Percentiles rank a stretch among this genome's conserved stretches.
Evolutionary conservation across 2,888 invertebrate genomes (phyloP).

Genomic region (Sussaba pulchella): DNA sequence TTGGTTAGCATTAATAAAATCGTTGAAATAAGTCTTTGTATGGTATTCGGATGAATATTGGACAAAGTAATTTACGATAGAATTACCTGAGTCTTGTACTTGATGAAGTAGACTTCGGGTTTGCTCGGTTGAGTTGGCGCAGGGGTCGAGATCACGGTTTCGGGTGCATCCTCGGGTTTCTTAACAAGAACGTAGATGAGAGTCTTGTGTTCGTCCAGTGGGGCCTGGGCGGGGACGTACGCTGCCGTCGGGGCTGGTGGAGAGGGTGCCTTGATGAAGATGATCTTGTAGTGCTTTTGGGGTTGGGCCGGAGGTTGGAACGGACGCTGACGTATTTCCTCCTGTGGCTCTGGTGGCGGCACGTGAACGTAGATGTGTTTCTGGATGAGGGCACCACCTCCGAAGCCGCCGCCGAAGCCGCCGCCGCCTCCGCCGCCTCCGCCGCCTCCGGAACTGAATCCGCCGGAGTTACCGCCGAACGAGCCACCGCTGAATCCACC

Average conservation of each 20-base stretch:
- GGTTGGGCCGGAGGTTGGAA: conserved; percentile 89
- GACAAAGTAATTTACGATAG: not conserved
- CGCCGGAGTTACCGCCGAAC: conserved; percentile 20
- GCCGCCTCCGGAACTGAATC: conserved; percentile 72
- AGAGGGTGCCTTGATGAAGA: conserved; percentile 96
- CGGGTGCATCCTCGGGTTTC: conserved; percentile 94
- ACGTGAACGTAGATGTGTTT: conserved; percentile 96
- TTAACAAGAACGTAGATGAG: conserved; percentile 95
- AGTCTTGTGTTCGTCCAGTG: conserved; percentile 95
- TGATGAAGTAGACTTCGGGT: conserved; percentile 96
- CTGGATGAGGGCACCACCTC: conserved; percentile 89
- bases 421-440: conserved; percentile 63
- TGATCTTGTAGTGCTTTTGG: conserved; percentile 96
- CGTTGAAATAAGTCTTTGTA: no score
- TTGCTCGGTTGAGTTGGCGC: conserved; percentile 94
- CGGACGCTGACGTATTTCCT: conserved; percentile 88
- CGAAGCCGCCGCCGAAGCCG: conserved; percentile 79
- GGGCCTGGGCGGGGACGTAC: conserved; percentile 90
- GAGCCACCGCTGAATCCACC: conserved; percentile 70
- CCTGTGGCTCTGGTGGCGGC: conserved; percentile 93
- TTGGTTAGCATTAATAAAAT: no score
- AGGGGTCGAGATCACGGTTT: conserved; percentile 91
- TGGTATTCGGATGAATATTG: not conserved
- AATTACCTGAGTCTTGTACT: conserved; percentile 89
- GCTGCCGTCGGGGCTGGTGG: conserved; percentile 93